A percentile compares a stretch with the other conserved stretches of the same genome.
These are phyloP conservation scores for Litoditis marina DNA, from an alignment of 2,888 invertebrate species.

Conservation along the genomic window DNA sequence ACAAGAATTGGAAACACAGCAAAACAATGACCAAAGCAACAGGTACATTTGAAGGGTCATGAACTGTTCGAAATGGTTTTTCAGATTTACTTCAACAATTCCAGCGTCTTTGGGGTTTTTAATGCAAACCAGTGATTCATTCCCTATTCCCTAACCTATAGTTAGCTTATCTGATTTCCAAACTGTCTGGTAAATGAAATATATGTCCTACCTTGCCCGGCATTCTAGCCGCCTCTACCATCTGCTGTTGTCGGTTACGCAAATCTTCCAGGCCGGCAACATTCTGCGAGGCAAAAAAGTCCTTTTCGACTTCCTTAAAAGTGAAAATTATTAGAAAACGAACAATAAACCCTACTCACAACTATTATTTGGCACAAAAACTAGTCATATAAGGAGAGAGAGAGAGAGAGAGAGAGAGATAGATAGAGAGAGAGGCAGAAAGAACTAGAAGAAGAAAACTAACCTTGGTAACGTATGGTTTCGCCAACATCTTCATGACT, in stretches of 20 bases:
- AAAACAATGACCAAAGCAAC: too few relatives aligned
- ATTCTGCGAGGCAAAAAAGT: constrained; percentile 24
- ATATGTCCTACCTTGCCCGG: constrained; percentile 42
- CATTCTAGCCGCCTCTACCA: constrained; percentile 34
- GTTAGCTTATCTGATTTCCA: neutral
- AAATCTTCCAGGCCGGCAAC: constrained; percentile 30
- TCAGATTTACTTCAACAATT: too few relatives aligned
- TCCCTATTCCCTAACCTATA: too few relatives aligned
- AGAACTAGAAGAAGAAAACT: neutral
- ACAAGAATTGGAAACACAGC: too few relatives aligned
- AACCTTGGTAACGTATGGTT: constrained; percentile 52
- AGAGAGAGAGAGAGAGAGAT: neutral
- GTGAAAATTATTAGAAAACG: neutral
- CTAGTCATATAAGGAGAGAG: neutral
- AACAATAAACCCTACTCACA: neutral
- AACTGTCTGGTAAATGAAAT: neutral
- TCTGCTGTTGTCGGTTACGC: constrained; percentile 17
- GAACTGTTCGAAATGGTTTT: neutral
- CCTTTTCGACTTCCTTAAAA: constrained; percentile 29
- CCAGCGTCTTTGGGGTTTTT: too few relatives aligned
- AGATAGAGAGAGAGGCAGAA: neutral
- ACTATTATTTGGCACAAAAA: neutral
- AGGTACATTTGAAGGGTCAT: neutral
- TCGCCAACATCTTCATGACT: constrained; percentile 56
- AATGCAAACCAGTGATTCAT: too few relatives aligned